Base-by-base conservation (phyloP, 2,797 vertebrate species). In the Enteromius mattozi region DNA sequence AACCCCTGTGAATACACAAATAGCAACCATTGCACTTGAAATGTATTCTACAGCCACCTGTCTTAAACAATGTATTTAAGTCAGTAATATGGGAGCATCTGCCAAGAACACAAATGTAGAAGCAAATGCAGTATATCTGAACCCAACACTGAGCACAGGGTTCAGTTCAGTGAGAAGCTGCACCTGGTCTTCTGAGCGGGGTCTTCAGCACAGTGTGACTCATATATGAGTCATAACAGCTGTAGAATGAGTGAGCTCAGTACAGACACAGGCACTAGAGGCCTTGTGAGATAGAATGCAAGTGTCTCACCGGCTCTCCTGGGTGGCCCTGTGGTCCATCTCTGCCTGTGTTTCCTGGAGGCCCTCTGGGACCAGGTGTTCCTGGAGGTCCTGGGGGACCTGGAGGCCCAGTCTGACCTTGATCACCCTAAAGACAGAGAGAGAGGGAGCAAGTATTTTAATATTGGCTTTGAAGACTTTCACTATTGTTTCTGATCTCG, bases 321-420 rank as follows among this genome's bases (percentile, higher is more conserved):
- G 95, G 88, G 82, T 94, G 93, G 88, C 98, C 97, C 85, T 94
- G 94, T 79, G 97, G 97, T 30, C 98, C 98, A 35, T 99, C 97
- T 89, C 96, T 98, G 87, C 98, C 98, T 0, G 95, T 98, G 93
- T 97, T 97, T 30, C 98, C 98, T 85, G 97, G 97, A 88, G 97
- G 97, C 42, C 98, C 98, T 82, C 96, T 93, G 85, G 96, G 95
- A 59, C 98, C 98, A 13, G 97, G 97, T 19, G 94, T 95, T 82
- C 98, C 98, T 70, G 97, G 97, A 0, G 94, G 96, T 70, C 98
- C 98, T 0, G 98, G 97, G 75, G 96, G 97, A 47, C 98, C 97
- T 51, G 88, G 91, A 47, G 95, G 94, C 91, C 98, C 97, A 82
- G 96, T 94, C 89, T 94, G 96, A 76, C 98, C 98, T 93, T 96